A percentile compares a stretch with the other conserved stretches of the same genome.
phyloP scores from a whole-genome alignment of 2,888 invertebrate species.

The Eurois occulta region DNA sequence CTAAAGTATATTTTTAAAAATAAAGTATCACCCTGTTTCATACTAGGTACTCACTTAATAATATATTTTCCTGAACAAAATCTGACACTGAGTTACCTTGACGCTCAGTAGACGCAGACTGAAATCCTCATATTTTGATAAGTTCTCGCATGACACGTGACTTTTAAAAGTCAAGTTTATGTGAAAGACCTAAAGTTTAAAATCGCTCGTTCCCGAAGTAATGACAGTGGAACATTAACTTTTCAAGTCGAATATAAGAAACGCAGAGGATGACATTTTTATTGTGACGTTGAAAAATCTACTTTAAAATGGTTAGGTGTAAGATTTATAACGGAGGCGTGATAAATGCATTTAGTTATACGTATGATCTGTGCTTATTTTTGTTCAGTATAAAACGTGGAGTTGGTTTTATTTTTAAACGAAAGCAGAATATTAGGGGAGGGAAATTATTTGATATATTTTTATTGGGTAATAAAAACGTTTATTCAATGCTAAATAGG shows the following conservation, averaged over 20 bases:
- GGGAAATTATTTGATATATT: neutral
- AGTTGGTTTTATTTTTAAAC: neutral
- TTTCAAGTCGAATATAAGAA: constrained; percentile 60
- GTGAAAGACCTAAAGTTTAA: neutral
- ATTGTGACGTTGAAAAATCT: constrained; percentile 64
- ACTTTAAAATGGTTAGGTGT: constrained; percentile 47
- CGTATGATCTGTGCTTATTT: neutral
- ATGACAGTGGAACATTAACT: constrained; percentile 54
- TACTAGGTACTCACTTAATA: neutral
- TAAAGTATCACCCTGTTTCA: neutral
- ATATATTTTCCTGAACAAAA: constrained; percentile 24
- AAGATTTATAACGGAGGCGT: constrained; percentile 29
- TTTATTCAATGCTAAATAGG: neutral
- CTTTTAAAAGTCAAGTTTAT: constrained; percentile 22
- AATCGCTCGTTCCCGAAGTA: constrained; percentile 24
- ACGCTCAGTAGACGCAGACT: constrained; percentile 27
- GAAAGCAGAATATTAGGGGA: neutral
- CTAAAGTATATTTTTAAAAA: constrained; percentile 13
- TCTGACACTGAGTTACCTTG: constrained; percentile 33
- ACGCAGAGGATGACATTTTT: constrained; percentile 65
- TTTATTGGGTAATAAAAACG: constrained; percentile 13
- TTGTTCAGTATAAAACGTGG: neutral
- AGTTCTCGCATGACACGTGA: neutral
- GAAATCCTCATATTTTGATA: constrained; percentile 37
- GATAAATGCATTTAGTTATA: constrained; percentile 16